Evolutionary conservation across 2,113 vertebrate species (phyloP), one percentile per base, ranked within the genome.

Genomic region (Triplophysa siluroides): DNA sequence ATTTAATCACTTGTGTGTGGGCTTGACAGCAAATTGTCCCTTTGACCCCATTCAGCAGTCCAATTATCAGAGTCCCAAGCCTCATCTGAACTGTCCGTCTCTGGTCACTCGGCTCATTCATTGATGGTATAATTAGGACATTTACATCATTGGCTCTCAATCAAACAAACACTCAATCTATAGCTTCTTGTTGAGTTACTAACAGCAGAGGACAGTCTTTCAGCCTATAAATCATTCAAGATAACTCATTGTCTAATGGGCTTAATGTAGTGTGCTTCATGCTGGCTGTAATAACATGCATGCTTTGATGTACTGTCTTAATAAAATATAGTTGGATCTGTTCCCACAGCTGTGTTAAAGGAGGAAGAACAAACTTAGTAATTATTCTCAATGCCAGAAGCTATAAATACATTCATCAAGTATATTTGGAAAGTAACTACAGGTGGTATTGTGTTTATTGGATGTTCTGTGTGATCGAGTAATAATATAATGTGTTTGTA

Each of bases 321-420:
- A 50, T 56, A 52, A 63, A 41, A 64, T 66, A 61, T 43, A 76
- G 23, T 58, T 81, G 71, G 19, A 58, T 75, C 41, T 58, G 11
- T 26, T 76, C 60, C 41, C 63, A 61, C 72, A 69, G 72, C 26
- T 60, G 54, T 81, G 69, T 54, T 78, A 43, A 23, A 61, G 12
- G 54, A 74, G 29, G 41, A 67, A 56, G 16, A 78, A 56, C 24
- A 64, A 5, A 26, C 75, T 58, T 52, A 56, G 63, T 41, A 33
- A 76, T 60, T 76, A 74, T 75, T 19, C 52, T 45, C 23, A 58
- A 18, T 60, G 38, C 21, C 43, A 60, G 65, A 19, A 11, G 12
- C 12, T 62, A 14, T 58, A 56, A 26, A 38, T 58, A 29, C 21
- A 61, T 38, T 54, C 13, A 64, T 64, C 11, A 33, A 58, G 41